Evolutionary conservation across 64 coral and sea anemone species (phyloP), one percentile per base, ranked within the genome.

Genomic region (Pocillopora damicornis): DNA sequence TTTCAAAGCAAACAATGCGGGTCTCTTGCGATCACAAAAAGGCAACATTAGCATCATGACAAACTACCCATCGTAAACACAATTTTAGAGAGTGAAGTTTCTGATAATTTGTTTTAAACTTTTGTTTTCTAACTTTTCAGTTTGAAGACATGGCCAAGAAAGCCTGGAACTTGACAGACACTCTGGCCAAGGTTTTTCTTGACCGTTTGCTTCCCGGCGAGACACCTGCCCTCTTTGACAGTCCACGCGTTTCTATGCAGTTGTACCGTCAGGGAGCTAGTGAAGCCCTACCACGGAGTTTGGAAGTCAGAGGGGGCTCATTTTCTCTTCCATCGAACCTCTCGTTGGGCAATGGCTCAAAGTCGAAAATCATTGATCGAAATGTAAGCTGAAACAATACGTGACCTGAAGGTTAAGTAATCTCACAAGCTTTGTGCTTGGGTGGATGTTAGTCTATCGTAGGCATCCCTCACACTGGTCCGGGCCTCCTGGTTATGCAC

Each of bases 171-270:
- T 18, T 64, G 25, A 8, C 79, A 35, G 60, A 81, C 1, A 63
- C 0, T 16, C 3, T 81, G 13, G 79, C 59, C 35, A 63, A 18
- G 37, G 2, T 63, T 17, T 61, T 63, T 17, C 15, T 81, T 17
- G 26, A 35, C 7, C 59, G 79, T 35, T 18, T 81, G 26, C 15
- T 81, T 36, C 79, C 79, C 15, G 79, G 79, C 17, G 79, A 81
- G 25, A 81, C 15, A 8, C 79, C 79, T 2, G 15, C 79, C 0
- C 2, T 63, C 12, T 63, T 81, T 60, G 1, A 36, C 1, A 81
- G 79, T 60, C 13, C 58, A 13, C 79, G 63, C 62, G 14, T 81
- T 3, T 35, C 58, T 5, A 63, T 81, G 79, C 79, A 81, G 22
- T 34, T 81, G 60, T 60, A n/a, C 7, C 61, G 60, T 16, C 59